Evolutionary conservation across 2,113 vertebrate genomes (phyloP).

Genomic region (Perca fluviatilis): DNA sequence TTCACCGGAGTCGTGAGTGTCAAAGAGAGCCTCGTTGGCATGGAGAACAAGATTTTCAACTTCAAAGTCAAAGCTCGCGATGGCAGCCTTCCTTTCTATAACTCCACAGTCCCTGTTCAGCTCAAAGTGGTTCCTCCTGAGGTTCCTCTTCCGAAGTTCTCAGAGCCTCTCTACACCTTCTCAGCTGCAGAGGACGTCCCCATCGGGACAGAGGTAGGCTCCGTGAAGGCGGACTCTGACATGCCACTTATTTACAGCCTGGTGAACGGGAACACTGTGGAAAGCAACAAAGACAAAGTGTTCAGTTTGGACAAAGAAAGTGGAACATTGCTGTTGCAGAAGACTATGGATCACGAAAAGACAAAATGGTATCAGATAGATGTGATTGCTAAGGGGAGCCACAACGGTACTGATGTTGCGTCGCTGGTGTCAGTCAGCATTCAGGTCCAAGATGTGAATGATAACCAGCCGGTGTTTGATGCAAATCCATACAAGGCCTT

Average conservation of each 20-base stretch:
- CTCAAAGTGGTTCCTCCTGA: conserved; percentile 93
- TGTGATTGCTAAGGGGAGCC: conserved; percentile 91
- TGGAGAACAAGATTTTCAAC: conserved; percentile 94
- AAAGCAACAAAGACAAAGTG: conserved; percentile 93
- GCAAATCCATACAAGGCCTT: conserved; percentile 94
- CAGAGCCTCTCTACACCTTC: conserved; percentile 95
- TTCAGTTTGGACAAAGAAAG: conserved; percentile 91
- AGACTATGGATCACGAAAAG: conserved; percentile 93
- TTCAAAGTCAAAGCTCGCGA: conserved; percentile 95
- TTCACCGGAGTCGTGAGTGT: conserved; percentile 92
- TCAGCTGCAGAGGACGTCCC: conserved; percentile 93
- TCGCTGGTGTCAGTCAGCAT: conserved; percentile 94
- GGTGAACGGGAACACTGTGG: conserved; percentile 93
- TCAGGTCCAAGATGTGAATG: conserved; percentile 96
- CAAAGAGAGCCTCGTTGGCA: conserved; percentile 91
- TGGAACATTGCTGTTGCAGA: conserved; percentile 90
- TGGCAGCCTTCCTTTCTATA: conserved; percentile 92
- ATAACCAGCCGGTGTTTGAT: conserved; percentile 95
- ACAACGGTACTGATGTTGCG: conserved; percentile 90
- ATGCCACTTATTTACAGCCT: conserved; percentile 96
- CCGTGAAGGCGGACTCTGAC: conserved; percentile 90
- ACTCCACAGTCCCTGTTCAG: conserved; percentile 90
- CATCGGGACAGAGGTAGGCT: conserved; percentile 92
- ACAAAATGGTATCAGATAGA: conserved; percentile 97
- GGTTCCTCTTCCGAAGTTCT: conserved; percentile 92